phyloP scores from a whole-genome alignment of 2,888 invertebrate genomes.

The Macaria notata region DNA sequence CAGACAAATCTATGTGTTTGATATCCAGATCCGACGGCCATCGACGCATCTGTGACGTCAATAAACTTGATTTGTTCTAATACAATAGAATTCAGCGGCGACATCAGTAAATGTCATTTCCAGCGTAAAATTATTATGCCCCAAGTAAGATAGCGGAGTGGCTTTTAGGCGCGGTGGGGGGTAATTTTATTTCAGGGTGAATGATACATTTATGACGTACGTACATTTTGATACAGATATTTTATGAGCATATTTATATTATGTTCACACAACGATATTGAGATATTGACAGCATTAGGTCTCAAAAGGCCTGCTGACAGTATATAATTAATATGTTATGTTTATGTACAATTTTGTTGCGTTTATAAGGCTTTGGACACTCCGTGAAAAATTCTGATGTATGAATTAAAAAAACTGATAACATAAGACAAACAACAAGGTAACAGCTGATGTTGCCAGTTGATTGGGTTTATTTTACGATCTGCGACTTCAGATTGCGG shows the following conservation, averaged over 20 bases:
- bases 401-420: no score
- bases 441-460: no score
- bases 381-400: no score
- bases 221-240: conserved; percentile 2
- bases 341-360: no score
- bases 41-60: conserved; percentile 55
- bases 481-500: conserved; percentile 33
- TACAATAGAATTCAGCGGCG: conserved; percentile 45
- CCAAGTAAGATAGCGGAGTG: neutral
- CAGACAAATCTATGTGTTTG: conserved; percentile 16
- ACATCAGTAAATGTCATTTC: conserved; percentile 32
- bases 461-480: neutral
- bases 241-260: no score
- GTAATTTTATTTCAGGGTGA: conserved; percentile 11
- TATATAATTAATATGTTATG: no score
- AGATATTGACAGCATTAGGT: no score
- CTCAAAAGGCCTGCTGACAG: no score
- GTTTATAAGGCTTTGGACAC: no score
- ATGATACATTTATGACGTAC: conserved; percentile 3
- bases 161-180: conserved; percentile 6
- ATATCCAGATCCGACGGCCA: conserved; percentile 35
- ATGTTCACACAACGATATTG: no score
- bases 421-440: no score
- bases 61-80: conserved; percentile 53
- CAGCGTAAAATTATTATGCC: conserved; percentile 5